Evolutionary conservation across 2,113 vertebrate genomes (phyloP), one percentile per base, ranked within the genome.

Genomic region (Tetrao urogallus): DNA sequence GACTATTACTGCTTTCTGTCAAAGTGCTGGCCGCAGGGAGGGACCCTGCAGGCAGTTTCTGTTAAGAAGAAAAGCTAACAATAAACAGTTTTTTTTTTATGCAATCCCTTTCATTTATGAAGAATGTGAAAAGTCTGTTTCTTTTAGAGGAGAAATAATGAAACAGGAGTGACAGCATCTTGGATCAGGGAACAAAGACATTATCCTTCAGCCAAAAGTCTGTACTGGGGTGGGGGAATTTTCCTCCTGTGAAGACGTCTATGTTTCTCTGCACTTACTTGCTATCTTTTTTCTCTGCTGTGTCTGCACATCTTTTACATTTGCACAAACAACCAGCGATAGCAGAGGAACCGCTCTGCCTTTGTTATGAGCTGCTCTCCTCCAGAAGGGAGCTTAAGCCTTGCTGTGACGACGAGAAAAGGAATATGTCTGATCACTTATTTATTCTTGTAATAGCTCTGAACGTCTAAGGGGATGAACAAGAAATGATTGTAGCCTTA

Each of bases 161-260:
- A 86, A 91, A 69, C 5, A 38, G 60, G 45, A 88, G 19, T 83
- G 92, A 83, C 85, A 81, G 83, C 65, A 72, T 90, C 73, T 88
- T 88, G 96, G 92, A 93, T 57, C 83, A 65, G 57, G 72, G 88
- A 96, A 87, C 86, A 95, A 94, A 94, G 77, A 60, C 52, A 32
- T 67, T 61, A 12, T 81, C 76, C 43, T 64, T 65, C 86, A 92
- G 88, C 86, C 89, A 93, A n/a, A 92, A 92, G 20, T 50, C 38
- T 90, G 72, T 47, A 17, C 34, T 65, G 47, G 77, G 32, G 34
- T 57, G 73, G 52, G 92, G 80, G 80, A 74, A 61, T 90, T 92
- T 84, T 83, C 57, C 81, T 86, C 65, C 90, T 50, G 6, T 67
- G 85, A 74, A 56, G 60, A 74, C 8, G 56, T 63, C 65, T 60